Evolutionary conservation across 2,888 invertebrate species (phyloP).

Genomic region (Apamea crenata): DNA sequence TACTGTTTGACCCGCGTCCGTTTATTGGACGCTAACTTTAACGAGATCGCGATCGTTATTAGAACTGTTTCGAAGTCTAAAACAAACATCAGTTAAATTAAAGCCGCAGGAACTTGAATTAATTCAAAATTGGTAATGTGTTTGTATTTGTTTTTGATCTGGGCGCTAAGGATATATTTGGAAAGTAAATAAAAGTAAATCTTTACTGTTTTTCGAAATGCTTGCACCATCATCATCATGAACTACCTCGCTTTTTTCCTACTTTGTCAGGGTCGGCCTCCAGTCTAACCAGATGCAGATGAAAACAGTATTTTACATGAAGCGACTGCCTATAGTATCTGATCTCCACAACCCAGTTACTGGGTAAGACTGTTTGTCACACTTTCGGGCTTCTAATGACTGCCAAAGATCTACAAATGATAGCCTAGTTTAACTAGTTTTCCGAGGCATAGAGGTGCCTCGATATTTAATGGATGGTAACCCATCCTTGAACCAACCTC

Average conservation of each 20-base stretch:
- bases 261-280: background rate
- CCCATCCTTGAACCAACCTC: background rate
- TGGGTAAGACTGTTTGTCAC: background rate
- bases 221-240: background rate
- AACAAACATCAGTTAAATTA: slow-evolving; percentile 36
- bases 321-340: too few species aligned
- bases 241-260: background rate
- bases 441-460: background rate
- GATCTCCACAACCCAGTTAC: background rate
- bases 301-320: background rate
- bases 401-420: background rate
- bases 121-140: slow-evolving; percentile 14
- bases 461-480: background rate
- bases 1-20: slow-evolving; percentile 1
- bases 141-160: background rate
- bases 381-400: background rate
- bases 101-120: slow-evolving; percentile 18
- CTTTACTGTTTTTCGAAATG: background rate
- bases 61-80: slow-evolving; percentile 30
- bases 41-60: slow-evolving; percentile 26
- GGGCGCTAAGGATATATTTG: too few species aligned
- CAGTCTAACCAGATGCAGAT: background rate
- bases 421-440: background rate
- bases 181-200: background rate
- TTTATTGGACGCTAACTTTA: slow-evolving; percentile 17